Evolutionary conservation across 2,797 vertebrate species (phyloP).

Genomic region (Lacerta agilis): DNA sequence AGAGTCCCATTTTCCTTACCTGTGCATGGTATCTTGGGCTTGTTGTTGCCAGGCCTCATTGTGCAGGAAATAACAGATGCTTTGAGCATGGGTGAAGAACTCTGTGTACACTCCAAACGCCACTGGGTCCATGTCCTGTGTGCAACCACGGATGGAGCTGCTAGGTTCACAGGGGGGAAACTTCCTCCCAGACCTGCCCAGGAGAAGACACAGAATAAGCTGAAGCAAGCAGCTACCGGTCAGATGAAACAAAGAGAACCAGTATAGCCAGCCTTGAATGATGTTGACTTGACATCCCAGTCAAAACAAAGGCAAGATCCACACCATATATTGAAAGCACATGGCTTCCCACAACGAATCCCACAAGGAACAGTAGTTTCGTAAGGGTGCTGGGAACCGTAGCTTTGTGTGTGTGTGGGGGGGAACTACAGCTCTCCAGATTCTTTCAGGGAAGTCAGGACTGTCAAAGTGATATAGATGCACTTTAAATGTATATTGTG

Average conservation of each 20-base stretch:
- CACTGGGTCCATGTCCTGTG: slow-evolving; percentile 80
- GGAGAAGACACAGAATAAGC: neutral
- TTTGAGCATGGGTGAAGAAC: slow-evolving; percentile 87
- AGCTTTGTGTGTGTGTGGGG: no score
- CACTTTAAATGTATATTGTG: no score
- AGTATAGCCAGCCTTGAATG: neutral
- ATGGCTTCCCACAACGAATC: no score
- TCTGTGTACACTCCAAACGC: slow-evolving; percentile 85
- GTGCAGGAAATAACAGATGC: slow-evolving; percentile 87
- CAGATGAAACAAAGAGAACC: neutral
- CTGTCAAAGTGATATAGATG: no score
- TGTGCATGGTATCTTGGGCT: slow-evolving; percentile 7
- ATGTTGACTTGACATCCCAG: neutral
- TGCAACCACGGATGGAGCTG: slow-evolving; percentile 80
- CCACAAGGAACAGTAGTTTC: no score
- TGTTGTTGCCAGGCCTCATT: slow-evolving; percentile 80
- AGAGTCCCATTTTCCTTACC: slow-evolving; percentile 38
- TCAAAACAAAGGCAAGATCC: no score
- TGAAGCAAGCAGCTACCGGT: no score
- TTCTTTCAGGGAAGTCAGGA: no score
- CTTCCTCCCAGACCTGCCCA: slow-evolving; percentile 78
- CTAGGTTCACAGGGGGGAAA: slow-evolving; percentile 80
- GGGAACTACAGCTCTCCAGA: no score
- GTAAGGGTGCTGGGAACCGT: no score
- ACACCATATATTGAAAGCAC: no score